Percentiles rank a stretch among this genome's conserved stretches.
phyloP scores from a whole-genome alignment of 53 echinoderm and acorn worm species.

The Patiria pectinifera region DNA sequence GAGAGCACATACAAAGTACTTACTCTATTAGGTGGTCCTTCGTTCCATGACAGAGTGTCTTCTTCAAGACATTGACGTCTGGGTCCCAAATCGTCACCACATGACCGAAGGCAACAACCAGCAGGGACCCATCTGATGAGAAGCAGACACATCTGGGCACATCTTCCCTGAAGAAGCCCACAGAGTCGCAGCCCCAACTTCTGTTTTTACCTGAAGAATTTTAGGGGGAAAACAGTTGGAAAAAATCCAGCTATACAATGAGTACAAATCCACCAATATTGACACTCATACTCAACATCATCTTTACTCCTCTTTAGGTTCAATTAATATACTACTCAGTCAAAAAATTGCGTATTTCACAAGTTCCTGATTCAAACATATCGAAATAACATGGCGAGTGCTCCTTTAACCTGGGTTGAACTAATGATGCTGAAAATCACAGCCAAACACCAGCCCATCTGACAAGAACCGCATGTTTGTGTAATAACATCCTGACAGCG shows the following conservation, averaged over 20 bases:
- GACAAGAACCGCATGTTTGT: too few species aligned
- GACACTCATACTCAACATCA: too few species aligned
- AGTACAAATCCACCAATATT: too few species aligned
- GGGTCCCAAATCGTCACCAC: conserved; percentile 93
- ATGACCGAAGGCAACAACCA: conserved; percentile 79
- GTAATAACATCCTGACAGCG: too few species aligned
- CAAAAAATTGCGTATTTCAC: too few species aligned
- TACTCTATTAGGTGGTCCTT: conserved; percentile 72
- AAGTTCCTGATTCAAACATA: too few species aligned
- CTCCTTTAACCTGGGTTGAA: too few species aligned
- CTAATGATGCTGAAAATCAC: too few species aligned
- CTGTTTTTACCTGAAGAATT: conserved; percentile 60
- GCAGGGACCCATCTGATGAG: conserved; percentile 87
- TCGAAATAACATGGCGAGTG: too few species aligned
- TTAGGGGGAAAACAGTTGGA: background rate
- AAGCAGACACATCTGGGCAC: conserved; percentile 73
- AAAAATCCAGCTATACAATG: background rate
- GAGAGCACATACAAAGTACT: background rate
- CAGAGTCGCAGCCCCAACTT: conserved; percentile 92
- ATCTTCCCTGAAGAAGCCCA: conserved; percentile 84
- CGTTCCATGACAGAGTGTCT: conserved; percentile 77
- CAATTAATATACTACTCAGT: too few species aligned
- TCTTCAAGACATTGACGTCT: conserved; percentile 78
- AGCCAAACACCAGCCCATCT: too few species aligned
- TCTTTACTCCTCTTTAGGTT: too few species aligned